A percentile compares a stretch with the other conserved stretches of the same genome.
Evolutionary conservation across 2,797 vertebrate species (phyloP).

Genomic region (Nannoperca australis): DNA sequence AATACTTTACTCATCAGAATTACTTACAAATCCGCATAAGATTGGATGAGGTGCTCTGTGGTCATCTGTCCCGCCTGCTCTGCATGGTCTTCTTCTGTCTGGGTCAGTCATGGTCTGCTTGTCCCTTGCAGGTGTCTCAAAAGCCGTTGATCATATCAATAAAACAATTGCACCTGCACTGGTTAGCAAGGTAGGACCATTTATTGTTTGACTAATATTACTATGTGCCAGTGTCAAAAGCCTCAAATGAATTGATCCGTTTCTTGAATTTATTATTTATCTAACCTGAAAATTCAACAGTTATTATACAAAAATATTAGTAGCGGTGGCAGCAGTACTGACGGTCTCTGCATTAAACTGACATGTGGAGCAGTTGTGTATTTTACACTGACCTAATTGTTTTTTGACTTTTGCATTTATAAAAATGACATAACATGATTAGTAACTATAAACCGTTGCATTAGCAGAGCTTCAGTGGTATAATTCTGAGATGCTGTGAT

Average conservation of each 20-base stretch:
- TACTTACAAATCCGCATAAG: background rate
- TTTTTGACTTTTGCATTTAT: background rate
- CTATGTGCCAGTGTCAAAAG: constrained; percentile 35
- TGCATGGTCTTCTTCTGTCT: constrained; percentile 81
- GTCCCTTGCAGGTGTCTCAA: constrained; percentile 99
- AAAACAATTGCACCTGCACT: constrained; percentile 98
- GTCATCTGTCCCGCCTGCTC: constrained; percentile 84
- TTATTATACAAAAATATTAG: background rate
- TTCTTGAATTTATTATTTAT: constrained; percentile 1
- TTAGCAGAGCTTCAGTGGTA: background rate
- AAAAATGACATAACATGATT: too few species aligned
- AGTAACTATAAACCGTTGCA: background rate
- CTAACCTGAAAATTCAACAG: background rate
- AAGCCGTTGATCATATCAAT: constrained; percentile 99
- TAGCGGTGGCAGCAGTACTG: background rate
- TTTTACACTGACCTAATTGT: background rate
- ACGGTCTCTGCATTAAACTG: background rate
- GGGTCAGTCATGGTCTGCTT: constrained; percentile 93
- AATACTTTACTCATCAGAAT: constrained; percentile 8
- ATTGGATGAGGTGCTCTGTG: constrained; percentile 59
- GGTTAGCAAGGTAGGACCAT: constrained; percentile 97
- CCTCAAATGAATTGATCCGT: background rate
- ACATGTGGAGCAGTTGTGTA: constrained; percentile 11
- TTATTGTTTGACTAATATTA: constrained; percentile 83
- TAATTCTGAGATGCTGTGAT: constrained; percentile 27